Evolutionary conservation across 30 jellyfish, hydroid and myxozoan species (phyloP), one percentile per base, ranked within the genome.

Genomic region (Chrysaora quinquecirrha): DNA sequence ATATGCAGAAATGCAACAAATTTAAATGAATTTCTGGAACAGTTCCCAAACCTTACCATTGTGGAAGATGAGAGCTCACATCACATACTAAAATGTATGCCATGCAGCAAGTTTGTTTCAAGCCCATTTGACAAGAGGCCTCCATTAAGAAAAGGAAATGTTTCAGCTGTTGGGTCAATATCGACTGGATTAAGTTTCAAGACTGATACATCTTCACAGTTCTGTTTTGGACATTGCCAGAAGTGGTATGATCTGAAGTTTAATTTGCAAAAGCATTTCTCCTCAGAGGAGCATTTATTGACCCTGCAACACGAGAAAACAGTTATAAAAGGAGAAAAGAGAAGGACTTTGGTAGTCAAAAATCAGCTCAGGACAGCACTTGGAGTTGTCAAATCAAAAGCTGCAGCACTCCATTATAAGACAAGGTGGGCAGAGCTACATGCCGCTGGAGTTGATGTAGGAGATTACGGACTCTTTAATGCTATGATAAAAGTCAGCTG

Each of bases 391-490:
- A 75, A 75, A 32, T 30, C 76, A 4, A 75, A 75, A 35, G 21
- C 77, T 22, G 87, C 87, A 14, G 87, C 87, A n/a, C 60, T 54
- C 14, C 75, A 54, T 25, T 75, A 75, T 75, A 77, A 75, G 34
- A 33, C 75, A 34, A 49, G 87, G 31, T 16, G 49, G 10, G 87
- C 87, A 10, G 87, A 75, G 63, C 31, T 75, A 30, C 31, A 34
- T 75, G 75, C 75, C 27, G 87, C 77, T 48, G 87, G 87, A 22
- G 87, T 49, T 22, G 87, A 75, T 30, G 77, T 75, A 12, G 87
- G 87, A 21, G 76, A 75, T n/a, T n/a, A n/a, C n/a, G n/a, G n/a
- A n/a, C n/a, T n/a, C n/a, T n/a, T n/a, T n/a, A n/a, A n/a, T n/a
- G n/a, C n/a, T n/a, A n/a, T n/a, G n/a, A n/a, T n/a, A n/a, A n/a